Evolutionary conservation across 2,797 vertebrate species (phyloP), one percentile per base, ranked within the genome.

Genomic region (Sebastes hopkinsi): DNA sequence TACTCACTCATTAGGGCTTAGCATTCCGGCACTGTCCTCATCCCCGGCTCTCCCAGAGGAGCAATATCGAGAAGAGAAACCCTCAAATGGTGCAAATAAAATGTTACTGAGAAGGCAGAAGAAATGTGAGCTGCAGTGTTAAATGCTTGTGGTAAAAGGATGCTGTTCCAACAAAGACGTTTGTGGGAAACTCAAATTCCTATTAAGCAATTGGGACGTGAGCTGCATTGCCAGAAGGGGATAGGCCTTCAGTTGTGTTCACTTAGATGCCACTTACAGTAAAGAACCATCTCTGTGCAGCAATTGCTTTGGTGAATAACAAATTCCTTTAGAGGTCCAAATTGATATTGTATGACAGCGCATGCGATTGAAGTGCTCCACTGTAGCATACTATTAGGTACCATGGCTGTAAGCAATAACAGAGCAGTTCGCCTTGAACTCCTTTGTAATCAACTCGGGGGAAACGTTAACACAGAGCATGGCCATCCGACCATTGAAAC

Each of bases 401-500:
- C 85, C 27, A n/a, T 62, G 79, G 83, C 87, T 83, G 81, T 91
- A 88, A 93, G 86, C 89, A 90, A 90, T 87, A 94, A 92, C 86
- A 91, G 90, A 92, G 79, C 89, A 82, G 84, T 83, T 82, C 10
- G 72, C 87, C 87, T 89, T 87, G 81, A 93, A 92, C 90, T 93
- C 87, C 90, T 90, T 91, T 92, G 91, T 91, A 93, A 95, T 94
- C 93, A 93, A 80, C 89, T 86, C 77, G 60, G 87, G 20, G 89
- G 82, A 92, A 91, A 89, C 73, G 79, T 90, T 94, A 91, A 91
- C 90, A 89, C 86, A 82, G 76, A 74, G 85, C 86, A 86, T 18
- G 78, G 79, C 86, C 75, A 79, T 87, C 79, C 85, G 86, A 80
- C 88, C 88, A 88, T 83, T 91, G 81, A 91, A 93, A 90, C 88